Evolutionary conservation across 2,797 vertebrate genomes (phyloP).

Genomic region (Odontamblyopus rebecca): DNA sequence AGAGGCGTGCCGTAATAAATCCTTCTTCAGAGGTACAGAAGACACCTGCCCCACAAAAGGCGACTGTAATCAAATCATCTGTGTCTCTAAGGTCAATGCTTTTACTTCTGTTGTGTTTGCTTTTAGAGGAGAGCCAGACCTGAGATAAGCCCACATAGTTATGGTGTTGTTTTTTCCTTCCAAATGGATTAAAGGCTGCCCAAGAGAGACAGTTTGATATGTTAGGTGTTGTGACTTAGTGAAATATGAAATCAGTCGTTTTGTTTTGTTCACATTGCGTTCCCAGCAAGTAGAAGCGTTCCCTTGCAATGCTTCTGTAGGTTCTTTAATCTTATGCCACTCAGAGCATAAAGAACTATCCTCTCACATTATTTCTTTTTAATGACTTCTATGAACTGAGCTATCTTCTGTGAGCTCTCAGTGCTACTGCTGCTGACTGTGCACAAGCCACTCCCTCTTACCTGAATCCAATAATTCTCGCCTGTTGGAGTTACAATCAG

Average conservation of each 20-base stretch:
- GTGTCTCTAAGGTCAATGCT: slow-evolving; percentile 28
- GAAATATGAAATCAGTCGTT: slow-evolving; percentile 49
- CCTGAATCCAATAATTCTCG: slow-evolving; percentile 2
- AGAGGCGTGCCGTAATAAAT: slow-evolving; percentile 37
- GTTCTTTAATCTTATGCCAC: slow-evolving; percentile 11
- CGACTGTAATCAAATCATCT: slow-evolving; percentile 53
- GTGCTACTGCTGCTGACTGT: slow-evolving; percentile 16
- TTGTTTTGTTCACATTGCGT: slow-evolving; percentile 18
- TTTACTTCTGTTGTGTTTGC: slow-evolving; percentile 65
- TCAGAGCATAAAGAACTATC: slow-evolving; percentile 2
- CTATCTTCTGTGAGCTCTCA: background rate
- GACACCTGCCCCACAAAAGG: slow-evolving; percentile 37
- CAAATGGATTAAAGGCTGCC: slow-evolving; percentile 63
- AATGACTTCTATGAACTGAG: slow-evolving; percentile 13
- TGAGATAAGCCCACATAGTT: slow-evolving; percentile 15
- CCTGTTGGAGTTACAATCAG: slow-evolving; percentile 16
- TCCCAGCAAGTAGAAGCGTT: slow-evolving; percentile 14
- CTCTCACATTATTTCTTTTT: slow-evolving; percentile 12
- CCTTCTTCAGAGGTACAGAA: slow-evolving; percentile 18
- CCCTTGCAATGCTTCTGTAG: slow-evolving; percentile 22
- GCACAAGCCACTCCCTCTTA: background rate
- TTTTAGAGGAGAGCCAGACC: slow-evolving; percentile 28
- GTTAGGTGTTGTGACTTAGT: slow-evolving; percentile 35
- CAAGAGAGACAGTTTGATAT: slow-evolving; percentile 48
- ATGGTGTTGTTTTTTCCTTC: slow-evolving; percentile 58